phyloP scores from a whole-genome alignment of 2,888 invertebrate genomes.

The Erebia epiphron region DNA sequence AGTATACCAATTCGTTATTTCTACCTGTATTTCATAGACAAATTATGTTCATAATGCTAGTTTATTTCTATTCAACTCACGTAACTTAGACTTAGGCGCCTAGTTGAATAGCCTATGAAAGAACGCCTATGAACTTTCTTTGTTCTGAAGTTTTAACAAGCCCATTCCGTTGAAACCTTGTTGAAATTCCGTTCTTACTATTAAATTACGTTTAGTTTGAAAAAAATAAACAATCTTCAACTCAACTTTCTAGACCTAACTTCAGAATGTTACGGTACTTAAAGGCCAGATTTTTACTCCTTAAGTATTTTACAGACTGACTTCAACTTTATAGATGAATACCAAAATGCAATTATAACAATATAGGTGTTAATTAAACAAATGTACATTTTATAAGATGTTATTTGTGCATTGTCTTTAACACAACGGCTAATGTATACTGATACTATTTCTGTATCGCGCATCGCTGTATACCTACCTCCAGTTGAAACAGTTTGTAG shows the following conservation, averaged over 20 bases:
- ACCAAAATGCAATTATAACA: too few species aligned
- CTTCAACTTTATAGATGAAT: too few species aligned
- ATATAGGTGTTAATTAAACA: too few species aligned
- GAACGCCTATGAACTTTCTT: slow-evolving; percentile 1
- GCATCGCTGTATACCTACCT: background rate
- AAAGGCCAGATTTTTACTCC: background rate
- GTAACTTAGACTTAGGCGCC: background rate
- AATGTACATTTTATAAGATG: too few species aligned
- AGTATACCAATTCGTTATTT: too few species aligned
- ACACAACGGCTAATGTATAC: too few species aligned
- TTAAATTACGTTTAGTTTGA: background rate
- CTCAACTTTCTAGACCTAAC: background rate
- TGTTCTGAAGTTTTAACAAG: slow-evolving; percentile 3
- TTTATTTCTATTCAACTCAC: background rate
- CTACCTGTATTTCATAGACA: too few species aligned
- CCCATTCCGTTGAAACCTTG: background rate
- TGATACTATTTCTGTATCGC: background rate
- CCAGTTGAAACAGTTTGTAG: slow-evolving; percentile 3
- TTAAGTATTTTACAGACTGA: too few species aligned
- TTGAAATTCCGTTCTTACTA: background rate
- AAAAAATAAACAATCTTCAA: background rate
- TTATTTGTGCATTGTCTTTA: too few species aligned
- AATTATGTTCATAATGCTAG: background rate
- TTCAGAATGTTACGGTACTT: background rate
- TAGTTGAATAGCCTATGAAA: background rate